phyloP scores from a whole-genome alignment of 2,797 vertebrate genomes.

The Sebastes minor region DNA sequence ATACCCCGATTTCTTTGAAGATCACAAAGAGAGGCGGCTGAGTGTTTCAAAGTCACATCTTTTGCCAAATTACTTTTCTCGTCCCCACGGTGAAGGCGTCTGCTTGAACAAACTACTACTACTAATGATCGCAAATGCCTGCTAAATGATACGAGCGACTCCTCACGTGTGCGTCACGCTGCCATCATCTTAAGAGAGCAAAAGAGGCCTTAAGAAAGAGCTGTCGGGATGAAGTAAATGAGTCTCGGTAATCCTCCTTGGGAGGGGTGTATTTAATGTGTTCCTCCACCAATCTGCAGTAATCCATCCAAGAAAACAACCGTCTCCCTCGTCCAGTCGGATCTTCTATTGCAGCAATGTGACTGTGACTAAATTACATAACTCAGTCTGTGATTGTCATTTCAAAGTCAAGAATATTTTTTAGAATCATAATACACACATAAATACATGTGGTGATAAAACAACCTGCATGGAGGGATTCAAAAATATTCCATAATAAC shows the following conservation, averaged over 20 bases:
- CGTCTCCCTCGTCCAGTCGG: slow-evolving; percentile 22
- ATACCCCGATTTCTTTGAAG: background rate
- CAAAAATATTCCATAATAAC: too few relatives aligned
- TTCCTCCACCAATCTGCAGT: slow-evolving; percentile 56
- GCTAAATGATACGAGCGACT: background rate
- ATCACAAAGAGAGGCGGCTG: background rate
- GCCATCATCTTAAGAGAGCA: slow-evolving; percentile 46
- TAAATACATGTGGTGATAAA: background rate
- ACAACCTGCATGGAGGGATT: background rate
- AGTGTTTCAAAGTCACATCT: slow-evolving; percentile 15
- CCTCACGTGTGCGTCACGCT: slow-evolving; percentile 25
- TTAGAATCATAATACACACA: background rate
- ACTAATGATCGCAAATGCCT: background rate
- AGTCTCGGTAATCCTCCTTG: slow-evolving; percentile 66
- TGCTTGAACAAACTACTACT: background rate
- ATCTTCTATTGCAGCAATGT: slow-evolving; percentile 29
- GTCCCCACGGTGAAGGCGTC: background rate
- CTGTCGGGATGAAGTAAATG: slow-evolving; percentile 70
- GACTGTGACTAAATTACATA: slow-evolving; percentile 32
- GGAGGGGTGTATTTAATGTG: slow-evolving; percentile 61
- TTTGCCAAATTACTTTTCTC: slow-evolving; percentile 2
- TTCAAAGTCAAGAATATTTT: background rate
- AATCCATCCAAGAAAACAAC: slow-evolving; percentile 63
- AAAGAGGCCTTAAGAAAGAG: slow-evolving; percentile 45
- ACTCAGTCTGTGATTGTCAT: background rate